phyloP scores from a whole-genome alignment of 2,113 vertebrate species.

The Phalacrocorax pelagicus region DNA sequence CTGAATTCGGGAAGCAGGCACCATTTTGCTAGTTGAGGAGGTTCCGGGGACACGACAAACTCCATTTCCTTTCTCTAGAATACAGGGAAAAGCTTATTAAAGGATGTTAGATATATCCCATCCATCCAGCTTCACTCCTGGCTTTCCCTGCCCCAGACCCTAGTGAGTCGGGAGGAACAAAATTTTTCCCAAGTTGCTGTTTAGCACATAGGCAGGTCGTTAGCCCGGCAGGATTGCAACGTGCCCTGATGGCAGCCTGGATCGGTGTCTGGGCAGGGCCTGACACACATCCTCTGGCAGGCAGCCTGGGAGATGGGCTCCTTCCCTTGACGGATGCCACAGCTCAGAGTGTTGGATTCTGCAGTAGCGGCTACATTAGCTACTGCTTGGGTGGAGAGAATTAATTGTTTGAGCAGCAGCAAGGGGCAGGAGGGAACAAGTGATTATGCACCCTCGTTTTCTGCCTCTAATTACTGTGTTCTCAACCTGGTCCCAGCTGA shows the following conservation, averaged over 20 bases:
- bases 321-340: background rate
- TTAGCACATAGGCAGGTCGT: background rate
- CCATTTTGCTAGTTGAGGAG: background rate
- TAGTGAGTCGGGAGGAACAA: rapidly evolving
- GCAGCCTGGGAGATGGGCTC: background rate
- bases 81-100: background rate
- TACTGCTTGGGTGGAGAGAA: slow-evolving; percentile 32
- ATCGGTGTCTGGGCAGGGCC: background rate
- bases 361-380: background rate
- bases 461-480: slow-evolving; percentile 53
- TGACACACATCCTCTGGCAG: background rate
- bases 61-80: background rate
- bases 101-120: background rate
- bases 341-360: background rate
- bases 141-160: background rate
- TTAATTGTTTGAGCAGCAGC: slow-evolving; percentile 62
- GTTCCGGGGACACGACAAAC: background rate
- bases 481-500: slow-evolving; percentile 30
- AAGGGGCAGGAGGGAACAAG: slow-evolving; percentile 28
- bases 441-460: slow-evolving; percentile 63
- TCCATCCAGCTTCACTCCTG: background rate
- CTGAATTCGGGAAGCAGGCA: background rate
- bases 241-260: rapidly evolving
- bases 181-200: rapidly evolving
- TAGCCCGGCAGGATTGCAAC: background rate